Conservation (phyloP, 2,888 invertebrate species). For the Parascotia fuliginaria region DNA sequence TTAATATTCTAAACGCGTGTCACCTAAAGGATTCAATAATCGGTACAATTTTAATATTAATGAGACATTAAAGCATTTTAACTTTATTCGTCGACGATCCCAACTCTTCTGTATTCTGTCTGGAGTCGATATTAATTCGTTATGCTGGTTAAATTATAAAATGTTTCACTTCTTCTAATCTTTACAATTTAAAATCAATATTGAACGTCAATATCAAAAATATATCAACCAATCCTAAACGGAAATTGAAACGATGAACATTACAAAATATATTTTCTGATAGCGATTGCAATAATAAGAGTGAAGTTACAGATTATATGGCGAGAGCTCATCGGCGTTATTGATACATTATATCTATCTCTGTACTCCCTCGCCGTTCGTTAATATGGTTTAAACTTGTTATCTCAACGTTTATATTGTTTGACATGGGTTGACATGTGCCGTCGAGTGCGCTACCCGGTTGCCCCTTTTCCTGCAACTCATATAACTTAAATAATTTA, state of each 20-base stretch:
- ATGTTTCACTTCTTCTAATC: not conserved
- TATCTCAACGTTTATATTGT: conserved; percentile 41
- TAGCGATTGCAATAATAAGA: not conserved
- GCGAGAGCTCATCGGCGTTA: too few species aligned
- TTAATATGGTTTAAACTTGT: conserved; percentile 44
- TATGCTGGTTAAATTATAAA: not conserved
- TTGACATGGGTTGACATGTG: conserved; percentile 52
- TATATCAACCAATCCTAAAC: not conserved
- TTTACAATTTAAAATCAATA: not conserved
- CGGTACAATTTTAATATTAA: conserved; percentile 19
- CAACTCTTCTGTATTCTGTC: not conserved
- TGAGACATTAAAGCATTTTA: conserved; percentile 3
- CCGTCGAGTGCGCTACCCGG: conserved; percentile 10
- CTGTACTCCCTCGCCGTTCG: conserved; percentile 10
- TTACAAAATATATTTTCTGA: not conserved
- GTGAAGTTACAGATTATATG: too few species aligned
- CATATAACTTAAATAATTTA: conserved; percentile 35
- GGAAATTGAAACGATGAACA: not conserved
- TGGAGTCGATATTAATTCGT: too few species aligned
- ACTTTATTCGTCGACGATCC: not conserved
- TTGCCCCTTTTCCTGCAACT: conserved; percentile 27
- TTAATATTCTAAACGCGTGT: conserved; percentile 38
- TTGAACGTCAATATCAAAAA: not conserved
- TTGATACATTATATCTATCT: conserved; percentile 4
- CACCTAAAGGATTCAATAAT: conserved; percentile 21